Base-by-base conservation (phyloP, 1,140 invertebrate species). In the Sinella curviseta region DNA sequence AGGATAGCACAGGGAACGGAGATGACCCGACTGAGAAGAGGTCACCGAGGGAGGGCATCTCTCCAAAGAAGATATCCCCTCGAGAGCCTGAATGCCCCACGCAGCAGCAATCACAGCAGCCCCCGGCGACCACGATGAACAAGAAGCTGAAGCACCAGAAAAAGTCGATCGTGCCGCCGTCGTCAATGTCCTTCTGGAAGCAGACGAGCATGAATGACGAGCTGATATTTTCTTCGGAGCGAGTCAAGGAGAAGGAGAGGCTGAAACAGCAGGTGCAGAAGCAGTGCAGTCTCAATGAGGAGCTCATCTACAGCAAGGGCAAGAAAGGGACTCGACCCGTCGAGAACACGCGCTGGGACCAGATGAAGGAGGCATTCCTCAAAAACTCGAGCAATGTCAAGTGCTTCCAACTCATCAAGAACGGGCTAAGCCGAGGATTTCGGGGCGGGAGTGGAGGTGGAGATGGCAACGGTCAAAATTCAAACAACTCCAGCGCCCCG, bases 201-300 rank as follows among this genome's bases (percentile, higher is more conserved):
- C 95, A 96, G 85, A 93, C 92, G 78, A 96, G 94, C 0, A 89
- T 96, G 80, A 96, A 96, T 85, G 95, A 96, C 86, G 94, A 96
- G 85, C 87, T 95, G 3, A 95, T 96, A 91, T 86, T 83, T 77
- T 94, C 93, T 0, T 90, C 90, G 20, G 94, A 95, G 84, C 88
- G 95, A 80, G 86, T 95, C 82, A 87, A 92, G 80, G 94, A 96
- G 86, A 95, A 95, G 84, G 94, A 95, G 85, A 89, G 90, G 34
- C 90, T 96, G n/a, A 90, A 92, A 73, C 92, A 92, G 82, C 94
- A 95, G 84, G 95, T 96, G 79, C 93, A 93, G 86, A 96, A 95
- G 85, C 94, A 96, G 86, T 92, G 93, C 1, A 95, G 94, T 1
- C 87, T 96, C 8, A 95, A 95, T 84, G 94, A 96, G 86, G 94